Evolutionary conservation across 1,140 invertebrate species (phyloP), one percentile per base, ranked within the genome.

Genomic region (Lethocerus indicus): DNA sequence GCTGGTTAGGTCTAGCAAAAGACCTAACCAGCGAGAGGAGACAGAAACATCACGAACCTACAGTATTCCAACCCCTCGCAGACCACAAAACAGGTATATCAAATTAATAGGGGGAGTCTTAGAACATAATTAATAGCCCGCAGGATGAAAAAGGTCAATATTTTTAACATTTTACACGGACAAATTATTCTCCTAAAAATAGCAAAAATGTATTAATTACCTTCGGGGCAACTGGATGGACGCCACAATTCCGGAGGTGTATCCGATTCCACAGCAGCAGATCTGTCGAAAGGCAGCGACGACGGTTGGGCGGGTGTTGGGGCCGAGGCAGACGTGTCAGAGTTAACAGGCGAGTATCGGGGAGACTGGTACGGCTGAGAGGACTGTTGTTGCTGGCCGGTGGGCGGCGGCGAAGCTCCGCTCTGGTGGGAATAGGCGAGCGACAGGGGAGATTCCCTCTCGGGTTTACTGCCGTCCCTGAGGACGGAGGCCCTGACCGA

Each of bases 401-500:
- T 25, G 20, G 47, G 37, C 18, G 37, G 49, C 12, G 47, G 49
- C n/a, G 42, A 25, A 21, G 40, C 25, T 16, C 26, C 41, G 21
- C 36, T 21, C 18, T 43, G 25, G 13, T 51, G 40, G 32, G n/a
- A n/a, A n/a, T 41, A 47, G n/a, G 36, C 41, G 16, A 46, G n/a
- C n/a, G n/a, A 53, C 18, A 57, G 20, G 9, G 53, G 53, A 16
- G 55, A 50, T 42, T 58, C 55, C 12, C 54, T 39, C 28, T 58
- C 53, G 5, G 53, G 56, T 56, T 59, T 61, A 24, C 55, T 65
- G 13, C 75, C 75, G 54, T 78, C 75, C 44, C 79, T 63, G n/a
- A 80, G 65, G 28, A 81, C 71, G 49, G 79, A 80, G 5, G 76
- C 76, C 58, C 73, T 61, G 46, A 66, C 58, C 42, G 13, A 44